Base-by-base conservation (phyloP, 2,113 vertebrate genomes). In the Entomyzon cyanotis region DNA sequence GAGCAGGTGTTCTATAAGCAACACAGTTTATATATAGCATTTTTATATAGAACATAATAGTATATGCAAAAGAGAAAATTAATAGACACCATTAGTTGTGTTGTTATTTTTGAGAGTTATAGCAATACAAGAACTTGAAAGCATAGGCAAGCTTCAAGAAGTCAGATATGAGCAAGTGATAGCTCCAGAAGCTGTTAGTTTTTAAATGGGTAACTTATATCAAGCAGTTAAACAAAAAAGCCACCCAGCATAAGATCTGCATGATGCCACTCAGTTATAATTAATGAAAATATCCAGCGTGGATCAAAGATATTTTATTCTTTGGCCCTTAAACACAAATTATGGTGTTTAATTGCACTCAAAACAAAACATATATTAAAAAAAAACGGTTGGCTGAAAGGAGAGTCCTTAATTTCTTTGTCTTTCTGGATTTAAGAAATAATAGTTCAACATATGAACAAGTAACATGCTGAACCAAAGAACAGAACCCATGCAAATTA, bases 231-330 rank as follows among this genome's bases (percentile, higher is more conserved):
- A 91, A 87, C 11, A 63, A 63, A 64, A 75, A 69, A 39, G 16
- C 3, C 47, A 71, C 10, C 19, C 44, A 77, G 28, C 11, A 81
- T 19, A 92, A 64, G 30, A 50, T 20, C 12, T 50, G 7, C 56
- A 42, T 0, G 0, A 81, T 2, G 2, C 10, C 35, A 50, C 39
- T 60, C 42, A 84, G 46, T 46, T 35, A 37, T 1, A 69, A 27
- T 2, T 47, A 4, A 0, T 27, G 17, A 65, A 62, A 77, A 62
- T 16, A 56, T 10, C 41, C 41, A 9, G 15, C 23, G 10, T 1
- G 3, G 17, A 28, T n/a, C 50, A 65, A 80, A 21, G 25, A 58
- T 35, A 65, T 75, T 77, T 64, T 60, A 49, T 46, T 20, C 4
- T 35, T 21, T n/a, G 20, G 50, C 9, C 7, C 11, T 84, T 53